Conservation (phyloP, 1,140 invertebrate genomes). For the Oryctes rhinoceros region DNA sequence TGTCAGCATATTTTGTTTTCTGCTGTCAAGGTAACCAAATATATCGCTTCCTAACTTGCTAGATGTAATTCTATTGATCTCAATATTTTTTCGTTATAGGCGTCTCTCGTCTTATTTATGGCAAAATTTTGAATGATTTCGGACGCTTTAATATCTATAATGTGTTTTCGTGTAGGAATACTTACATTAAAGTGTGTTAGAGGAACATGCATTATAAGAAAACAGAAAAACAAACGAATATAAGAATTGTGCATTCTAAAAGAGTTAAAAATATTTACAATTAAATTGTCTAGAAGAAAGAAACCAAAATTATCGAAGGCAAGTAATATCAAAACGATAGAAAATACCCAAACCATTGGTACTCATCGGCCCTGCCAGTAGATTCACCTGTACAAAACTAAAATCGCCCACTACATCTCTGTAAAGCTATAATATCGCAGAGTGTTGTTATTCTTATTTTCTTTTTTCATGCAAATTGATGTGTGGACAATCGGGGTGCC, state of each 20-base stretch:
- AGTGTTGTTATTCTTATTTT: neutral
- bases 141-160: neutral
- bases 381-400: neutral
- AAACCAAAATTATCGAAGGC: neutral
- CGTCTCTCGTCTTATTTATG: too few species aligned
- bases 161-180: neutral
- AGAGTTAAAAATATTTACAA: neutral
- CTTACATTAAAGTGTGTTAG: constrained; percentile 27
- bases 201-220: constrained; percentile 31
- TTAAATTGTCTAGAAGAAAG: neutral
- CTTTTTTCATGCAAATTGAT: neutral
- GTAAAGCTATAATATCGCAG: neutral
- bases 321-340: neutral
- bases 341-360: too few species aligned
- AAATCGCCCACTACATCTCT: neutral
- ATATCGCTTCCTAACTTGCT: too few species aligned
- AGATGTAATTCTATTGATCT: too few species aligned
- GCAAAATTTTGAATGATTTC: constrained; percentile 3
- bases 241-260: constrained; percentile 13
- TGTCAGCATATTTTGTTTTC: too few species aligned
- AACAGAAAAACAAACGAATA: constrained; percentile 1
- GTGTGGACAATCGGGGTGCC: neutral
- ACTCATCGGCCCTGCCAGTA: too few species aligned
- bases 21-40: too few species aligned
- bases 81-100: too few species aligned